Base-by-base conservation (phyloP, 2,888 invertebrate genomes). In the Callimorpha dominula region DNA sequence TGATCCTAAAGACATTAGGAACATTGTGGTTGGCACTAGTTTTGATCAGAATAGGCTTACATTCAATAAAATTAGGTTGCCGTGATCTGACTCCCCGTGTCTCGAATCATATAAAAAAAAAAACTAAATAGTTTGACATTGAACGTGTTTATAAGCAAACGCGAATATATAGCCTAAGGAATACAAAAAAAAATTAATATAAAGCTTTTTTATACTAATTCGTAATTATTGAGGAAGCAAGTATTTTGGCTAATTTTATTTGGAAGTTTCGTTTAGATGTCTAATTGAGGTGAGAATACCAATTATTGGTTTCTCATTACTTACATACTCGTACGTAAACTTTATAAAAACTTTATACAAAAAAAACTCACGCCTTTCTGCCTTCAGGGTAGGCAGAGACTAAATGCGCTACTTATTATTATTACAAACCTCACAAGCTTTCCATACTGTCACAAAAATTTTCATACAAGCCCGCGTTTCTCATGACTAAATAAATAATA, bases 171-270 rank as follows among this genome's bases (percentile, higher is more conserved):
- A 65, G 20, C 46, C 14, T 49, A 31, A 31, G 20, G 4, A 49
- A 65, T 46, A 57, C 49, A 7, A 0, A 4, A 46, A 65, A 20
- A 15, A 12, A 31, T 46, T 49, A 49, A 31, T 31, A 31, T 31
- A 31, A 31, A 31, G 31, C 31, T 31, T 31, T 31, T 31, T 31
- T 1, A 31, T 31, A 14, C 65, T 65, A 65, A 31, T 5, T 65
- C 11, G 7, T 42, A 14, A 54, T 20, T 42, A 52, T 12, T n/a
- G 43, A 57, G 57, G 60, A 68, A 60, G 46, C 31, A 60, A 60
- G 31, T 31, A 68, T 31, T 50, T 68, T 60, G 68, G 31, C 68
- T 15, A 49, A 57, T 68, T 43, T 12, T 14, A 8, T 68, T 60
- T 43, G 68, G 42, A 68, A 54, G 15, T 66, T n/a, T 49, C 14